These are phyloP conservation scores for Alexandromys fortis DNA, from an alignment of 2,113 vertebrate genomes.

Conservation along the genomic window DNA sequence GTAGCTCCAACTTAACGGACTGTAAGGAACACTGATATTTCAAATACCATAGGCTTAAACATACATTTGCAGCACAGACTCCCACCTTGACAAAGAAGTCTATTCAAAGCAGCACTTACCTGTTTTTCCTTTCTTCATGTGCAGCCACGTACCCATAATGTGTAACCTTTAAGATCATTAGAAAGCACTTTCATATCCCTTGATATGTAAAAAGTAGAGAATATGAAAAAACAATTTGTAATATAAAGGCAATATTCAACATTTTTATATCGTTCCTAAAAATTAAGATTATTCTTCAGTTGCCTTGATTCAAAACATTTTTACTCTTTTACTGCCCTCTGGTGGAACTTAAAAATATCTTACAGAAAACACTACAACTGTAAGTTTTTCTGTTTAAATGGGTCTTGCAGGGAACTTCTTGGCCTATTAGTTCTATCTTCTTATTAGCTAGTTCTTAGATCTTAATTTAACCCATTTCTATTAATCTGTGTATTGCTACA, in stretches of 20 bases:
- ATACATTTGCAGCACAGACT: not conserved
- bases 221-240: slow-evolving; percentile 3
- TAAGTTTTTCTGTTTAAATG: not conserved
- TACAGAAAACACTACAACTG: not conserved
- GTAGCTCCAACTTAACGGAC: not conserved
- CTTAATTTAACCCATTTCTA: no score
- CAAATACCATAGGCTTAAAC: not conserved
- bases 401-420: not conserved
- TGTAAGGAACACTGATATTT: not conserved
- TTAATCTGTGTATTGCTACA: no score
- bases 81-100: not conserved
- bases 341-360: slow-evolving; percentile 47
- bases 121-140: not conserved
- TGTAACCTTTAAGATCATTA: not conserved
- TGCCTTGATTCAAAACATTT: not conserved
- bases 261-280: slow-evolving; percentile 22
- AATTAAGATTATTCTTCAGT: not conserved
- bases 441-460: no score
- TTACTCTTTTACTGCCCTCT: slow-evolving; percentile 72
- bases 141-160: not conserved
- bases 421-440: no score
- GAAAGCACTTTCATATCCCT: not conserved
- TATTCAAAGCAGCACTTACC: slow-evolving; percentile 59
- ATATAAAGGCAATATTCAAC: slow-evolving; percentile 39
- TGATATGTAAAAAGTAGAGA: not conserved